Base-by-base conservation (phyloP, 2,797 vertebrate genomes). In the Takifugu rubripes region DNA sequence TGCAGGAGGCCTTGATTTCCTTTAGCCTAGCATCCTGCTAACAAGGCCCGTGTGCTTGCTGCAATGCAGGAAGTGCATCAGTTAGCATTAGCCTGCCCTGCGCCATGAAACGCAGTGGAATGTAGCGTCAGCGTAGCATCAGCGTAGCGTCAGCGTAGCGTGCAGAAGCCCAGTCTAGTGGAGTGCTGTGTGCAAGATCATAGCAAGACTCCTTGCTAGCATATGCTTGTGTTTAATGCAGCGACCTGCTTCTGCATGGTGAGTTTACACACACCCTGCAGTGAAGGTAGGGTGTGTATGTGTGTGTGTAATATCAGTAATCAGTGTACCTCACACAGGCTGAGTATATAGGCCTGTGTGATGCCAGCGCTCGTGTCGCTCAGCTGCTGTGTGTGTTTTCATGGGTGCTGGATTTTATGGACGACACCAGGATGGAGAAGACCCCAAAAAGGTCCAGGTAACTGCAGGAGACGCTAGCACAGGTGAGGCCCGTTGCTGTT, bases 241-340 rank as follows among this genome's bases (percentile, higher is more conserved):
- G 84, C 87, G 84, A 91, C 88, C 89, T 90, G 89, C 87, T 91
- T 91, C 88, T 89, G 87, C 90, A 90, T 90, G 87, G 89, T 89
- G 86, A 81, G 76, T 88, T 88, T 88, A 88, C 84, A 84, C 86
- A 87, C 79, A 85, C 79, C 83, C 87, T 87, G 84, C 82, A 89
- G 84, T 87, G 88, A 89, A 90, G 87, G 87, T 88, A 81, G 75
- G 54, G 46, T 49, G 59, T 81, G 58, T 74, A 74, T 75, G 73
- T 75, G 76, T 75, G 84, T 83, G 77, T 74, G 69, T 79, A 83
- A 87, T 89, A 88, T 90, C 82, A 87, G 83, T 89, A 89, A 90
- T 91, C 88, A 89, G 78, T 89, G 89, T 90, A 90, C 88, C 89
- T 90, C 87, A 89, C 88, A 89, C 86, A 73, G 81, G 62, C 76